Percentiles rank a stretch among this genome's conserved stretches.
Evolutionary conservation across 2,113 vertebrate genomes (phyloP).

Genomic region (Emydura subglobosa): DNA sequence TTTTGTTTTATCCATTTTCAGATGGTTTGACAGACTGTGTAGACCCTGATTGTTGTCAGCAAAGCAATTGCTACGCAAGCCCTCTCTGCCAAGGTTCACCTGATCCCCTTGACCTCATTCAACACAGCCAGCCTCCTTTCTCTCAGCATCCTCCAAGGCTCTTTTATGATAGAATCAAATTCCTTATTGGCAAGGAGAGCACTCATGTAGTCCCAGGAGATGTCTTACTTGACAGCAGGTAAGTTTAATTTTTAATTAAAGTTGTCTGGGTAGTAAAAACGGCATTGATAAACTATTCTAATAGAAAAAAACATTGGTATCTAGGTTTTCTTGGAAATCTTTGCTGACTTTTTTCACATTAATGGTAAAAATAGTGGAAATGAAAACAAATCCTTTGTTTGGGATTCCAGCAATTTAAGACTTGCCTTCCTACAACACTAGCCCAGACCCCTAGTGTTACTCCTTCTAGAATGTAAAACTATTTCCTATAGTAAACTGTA

Average conservation of each 20-base stretch:
- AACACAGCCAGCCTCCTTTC: slow-evolving; percentile 87
- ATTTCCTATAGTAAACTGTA: not conserved
- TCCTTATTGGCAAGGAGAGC: slow-evolving; percentile 93
- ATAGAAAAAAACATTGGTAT: not conserved
- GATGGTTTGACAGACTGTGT: slow-evolving; percentile 96
- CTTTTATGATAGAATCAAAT: slow-evolving; percentile 93
- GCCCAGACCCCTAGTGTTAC: not conserved
- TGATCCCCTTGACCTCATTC: slow-evolving; percentile 94
- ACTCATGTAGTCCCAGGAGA: slow-evolving; percentile 95
- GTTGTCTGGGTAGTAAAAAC: not conserved
- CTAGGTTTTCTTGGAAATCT: not conserved
- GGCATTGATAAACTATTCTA: not conserved
- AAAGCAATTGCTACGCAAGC: slow-evolving; percentile 91
- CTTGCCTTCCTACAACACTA: not conserved
- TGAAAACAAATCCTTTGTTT: not conserved
- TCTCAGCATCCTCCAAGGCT: slow-evolving; percentile 85
- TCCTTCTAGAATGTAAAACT: not conserved
- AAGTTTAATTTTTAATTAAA: slow-evolving; percentile 28
- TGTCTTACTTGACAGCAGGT: slow-evolving; percentile 95
- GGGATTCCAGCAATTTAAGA: not conserved
- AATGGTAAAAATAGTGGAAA: not conserved
- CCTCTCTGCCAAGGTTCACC: slow-evolving; percentile 96
- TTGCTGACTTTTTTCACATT: not conserved
- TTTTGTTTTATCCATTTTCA: slow-evolving; percentile 68
- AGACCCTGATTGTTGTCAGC: slow-evolving; percentile 96